Evolutionary conservation across 2,797 vertebrate genomes (phyloP).

Genomic region (Epinephelus malabaricus): DNA sequence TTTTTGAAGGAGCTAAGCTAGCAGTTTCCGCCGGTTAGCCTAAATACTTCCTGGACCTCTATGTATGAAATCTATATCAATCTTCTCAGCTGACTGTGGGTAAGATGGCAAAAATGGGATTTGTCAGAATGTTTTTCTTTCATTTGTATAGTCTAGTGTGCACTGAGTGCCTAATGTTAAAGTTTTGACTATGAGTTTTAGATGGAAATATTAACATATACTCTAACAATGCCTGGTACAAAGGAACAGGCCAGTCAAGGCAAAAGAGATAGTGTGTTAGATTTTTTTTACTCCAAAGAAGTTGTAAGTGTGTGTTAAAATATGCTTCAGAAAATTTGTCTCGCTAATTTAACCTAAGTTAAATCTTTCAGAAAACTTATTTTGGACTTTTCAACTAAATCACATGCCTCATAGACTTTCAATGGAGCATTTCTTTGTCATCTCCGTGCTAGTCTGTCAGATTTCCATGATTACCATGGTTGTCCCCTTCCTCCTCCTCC

Average conservation of each 20-base stretch:
- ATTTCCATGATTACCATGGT: slow-evolving; percentile 75
- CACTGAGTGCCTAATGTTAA: neutral
- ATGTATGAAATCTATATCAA: neutral
- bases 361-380: slow-evolving; percentile 38
- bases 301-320: slow-evolving; percentile 25
- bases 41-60: slow-evolving; percentile 6
- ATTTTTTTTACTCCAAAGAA: neutral
- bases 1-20: neutral
- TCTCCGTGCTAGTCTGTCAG: slow-evolving; percentile 66
- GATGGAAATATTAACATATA: neutral
- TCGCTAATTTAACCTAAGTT: slow-evolving; percentile 32
- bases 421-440: slow-evolving; percentile 61
- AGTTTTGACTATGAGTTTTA: neutral
- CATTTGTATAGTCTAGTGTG: neutral
- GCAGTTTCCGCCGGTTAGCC: neutral
- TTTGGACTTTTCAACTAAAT: slow-evolving; percentile 44
- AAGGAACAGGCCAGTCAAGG: neutral
- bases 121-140: neutral
- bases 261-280: neutral
- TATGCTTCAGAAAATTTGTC: slow-evolving; percentile 32
- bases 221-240: neutral
- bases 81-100: slow-evolving; percentile 10
- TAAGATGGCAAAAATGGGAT: slow-evolving; percentile 16
- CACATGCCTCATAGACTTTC: slow-evolving; percentile 42
- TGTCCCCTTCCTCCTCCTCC: slow-evolving; percentile 53